These are phyloP conservation scores for Cygnus buccinator DNA, from an alignment of 2,113 vertebrate species.

Conservation along the genomic window DNA sequence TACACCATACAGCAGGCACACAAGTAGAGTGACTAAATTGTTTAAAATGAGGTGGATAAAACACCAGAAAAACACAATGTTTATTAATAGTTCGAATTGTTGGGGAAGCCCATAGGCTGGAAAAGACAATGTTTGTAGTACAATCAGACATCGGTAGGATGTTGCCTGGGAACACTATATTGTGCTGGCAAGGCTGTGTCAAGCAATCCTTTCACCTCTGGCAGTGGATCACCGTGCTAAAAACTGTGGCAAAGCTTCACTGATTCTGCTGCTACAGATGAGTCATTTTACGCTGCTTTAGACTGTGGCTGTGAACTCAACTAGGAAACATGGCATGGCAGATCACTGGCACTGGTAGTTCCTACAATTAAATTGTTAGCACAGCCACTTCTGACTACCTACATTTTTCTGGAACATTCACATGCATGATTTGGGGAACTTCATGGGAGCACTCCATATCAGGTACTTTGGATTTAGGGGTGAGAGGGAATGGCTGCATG, in stretches of 20 bases:
- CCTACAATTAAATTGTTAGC: background rate
- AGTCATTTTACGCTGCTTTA: slow-evolving; percentile 10
- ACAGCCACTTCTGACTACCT: background rate
- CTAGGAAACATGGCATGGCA: background rate
- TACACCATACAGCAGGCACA: background rate
- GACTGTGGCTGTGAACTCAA: background rate
- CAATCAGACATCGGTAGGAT: background rate
- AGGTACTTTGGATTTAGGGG: background rate
- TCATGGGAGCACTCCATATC: background rate
- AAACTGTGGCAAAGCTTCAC: background rate
- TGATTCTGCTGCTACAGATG: background rate
- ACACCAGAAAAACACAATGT: background rate
- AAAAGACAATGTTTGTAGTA: slow-evolving; percentile 8
- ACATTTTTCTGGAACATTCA: background rate
- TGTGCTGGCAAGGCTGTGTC: background rate
- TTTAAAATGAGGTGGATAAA: slow-evolving; percentile 39
- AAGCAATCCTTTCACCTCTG: slow-evolving; percentile 25
- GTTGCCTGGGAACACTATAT: background rate
- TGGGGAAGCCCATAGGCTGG: background rate
- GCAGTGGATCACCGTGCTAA: slow-evolving; percentile 21
- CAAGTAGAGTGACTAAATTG: background rate
- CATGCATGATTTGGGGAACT: background rate
- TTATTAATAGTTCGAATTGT: background rate
- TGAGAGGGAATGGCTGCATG: no score
- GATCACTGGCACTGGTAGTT: background rate